Percentiles rank a stretch among this genome's conserved stretches.
Evolutionary conservation across 2,797 vertebrate genomes (phyloP).

Genomic region (Danio kyathit): DNA sequence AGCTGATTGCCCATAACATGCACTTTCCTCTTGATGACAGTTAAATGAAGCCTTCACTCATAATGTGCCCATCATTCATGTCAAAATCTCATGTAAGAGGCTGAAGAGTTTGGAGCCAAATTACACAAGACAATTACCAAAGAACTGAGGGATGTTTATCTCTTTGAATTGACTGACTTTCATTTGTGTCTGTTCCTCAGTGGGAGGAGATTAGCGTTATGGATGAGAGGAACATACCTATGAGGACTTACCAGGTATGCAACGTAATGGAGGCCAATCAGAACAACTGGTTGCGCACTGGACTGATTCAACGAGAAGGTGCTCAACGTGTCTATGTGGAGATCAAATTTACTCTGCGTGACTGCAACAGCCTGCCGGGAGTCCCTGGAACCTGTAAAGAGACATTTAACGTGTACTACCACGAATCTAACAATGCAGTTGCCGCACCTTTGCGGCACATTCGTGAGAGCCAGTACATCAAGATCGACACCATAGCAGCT

Average conservation of each 20-base stretch:
- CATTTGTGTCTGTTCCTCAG: constrained; percentile 71
- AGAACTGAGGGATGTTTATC: neutral
- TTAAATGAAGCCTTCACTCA: constrained; percentile 16
- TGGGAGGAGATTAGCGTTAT: constrained; percentile 99
- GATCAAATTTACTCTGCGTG: constrained; percentile 97
- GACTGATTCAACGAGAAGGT: constrained; percentile 89
- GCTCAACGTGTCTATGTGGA: constrained; percentile 97
- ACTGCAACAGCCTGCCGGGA: constrained; percentile 97
- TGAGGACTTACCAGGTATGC: constrained; percentile 98
- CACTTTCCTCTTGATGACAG: constrained; percentile 11
- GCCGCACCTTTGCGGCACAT: constrained; percentile 58
- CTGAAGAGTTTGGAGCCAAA: neutral
- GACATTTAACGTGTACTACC: constrained; percentile 98
- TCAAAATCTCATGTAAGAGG: constrained; percentile 16
- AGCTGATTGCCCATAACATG: constrained; percentile 33
- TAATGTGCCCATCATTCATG: constrained; percentile 26
- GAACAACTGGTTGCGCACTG: constrained; percentile 99
- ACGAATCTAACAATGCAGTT: constrained; percentile 90
- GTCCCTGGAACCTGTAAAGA: constrained; percentile 99
- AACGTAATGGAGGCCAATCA: constrained; percentile 98
- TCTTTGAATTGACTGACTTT: constrained; percentile 8
- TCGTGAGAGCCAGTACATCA: constrained; percentile 64
- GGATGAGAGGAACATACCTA: constrained; percentile 97
- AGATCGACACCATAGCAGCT: constrained; percentile 99
- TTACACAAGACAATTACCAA: constrained; percentile 13